Evolutionary conservation across 2,888 invertebrate genomes (phyloP), one percentile per base, ranked within the genome.

Genomic region (Stenurella melanura): DNA sequence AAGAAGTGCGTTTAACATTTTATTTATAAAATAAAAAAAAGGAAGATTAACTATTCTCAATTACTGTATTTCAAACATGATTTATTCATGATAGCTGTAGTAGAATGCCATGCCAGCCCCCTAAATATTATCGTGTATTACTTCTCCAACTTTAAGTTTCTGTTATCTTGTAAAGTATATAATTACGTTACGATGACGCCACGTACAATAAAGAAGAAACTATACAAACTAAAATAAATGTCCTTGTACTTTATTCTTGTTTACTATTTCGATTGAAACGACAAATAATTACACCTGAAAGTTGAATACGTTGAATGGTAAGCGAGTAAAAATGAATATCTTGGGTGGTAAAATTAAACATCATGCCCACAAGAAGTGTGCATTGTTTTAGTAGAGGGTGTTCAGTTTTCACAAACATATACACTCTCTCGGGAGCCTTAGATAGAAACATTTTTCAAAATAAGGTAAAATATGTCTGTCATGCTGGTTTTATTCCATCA

Each of bases 131-230:
- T 38, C 7, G 7, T 38, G 2, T 38, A 42, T 42, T 42, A 42
- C 42, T 15, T 12, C 15, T 42, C 11, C 1, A 42, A 15, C 12
- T 12, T 12, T 4, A 50, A 50, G 15, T 5, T 42, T 42, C 42
- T 50, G n/a, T 50, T 50, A 50, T 50, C 50, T 50, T 50, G 50
- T 17, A 50, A 50, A n/a, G n/a, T 50, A 50, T 50, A 50, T 50
- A 50, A 50, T 17, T 50, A 34, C 3, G n/a, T 15, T 42, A 50
- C n/a, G 50, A 50, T 50, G 50, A 50, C 50, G 50, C n/a, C 15
- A n/a, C 0, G 15, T 50, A n/a, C 50, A 2, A n/a, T 50, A n/a
- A 50, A 50, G 15, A n/a, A 50, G n/a, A 50, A 50, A n/a, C 12
- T 50, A 50, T 50, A n/a, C n/a, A 50, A n/a, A n/a, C 15, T 50